phyloP scores from a whole-genome alignment of 2,888 invertebrate species.

The Apamea epomidion region DNA sequence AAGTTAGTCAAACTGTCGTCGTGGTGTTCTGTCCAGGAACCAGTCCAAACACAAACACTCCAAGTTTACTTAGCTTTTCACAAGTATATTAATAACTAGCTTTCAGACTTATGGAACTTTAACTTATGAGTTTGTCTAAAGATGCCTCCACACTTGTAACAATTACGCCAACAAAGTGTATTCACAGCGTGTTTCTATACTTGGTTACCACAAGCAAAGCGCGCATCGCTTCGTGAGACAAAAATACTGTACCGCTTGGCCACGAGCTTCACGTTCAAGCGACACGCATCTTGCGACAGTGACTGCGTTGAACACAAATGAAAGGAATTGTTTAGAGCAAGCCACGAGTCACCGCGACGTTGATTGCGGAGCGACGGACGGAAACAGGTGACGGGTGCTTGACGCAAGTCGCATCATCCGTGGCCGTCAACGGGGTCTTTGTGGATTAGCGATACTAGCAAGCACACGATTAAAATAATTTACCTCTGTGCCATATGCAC shows the following conservation, averaged over 20 bases:
- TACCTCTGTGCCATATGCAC: too few species aligned
- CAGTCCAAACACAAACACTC: slow-evolving; percentile 15
- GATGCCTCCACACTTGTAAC: not conserved
- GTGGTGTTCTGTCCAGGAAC: not conserved
- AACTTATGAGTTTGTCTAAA: slow-evolving; percentile 19
- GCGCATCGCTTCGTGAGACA: too few species aligned
- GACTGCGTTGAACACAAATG: not conserved
- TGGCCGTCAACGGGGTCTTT: too few species aligned
- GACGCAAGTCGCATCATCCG: too few species aligned
- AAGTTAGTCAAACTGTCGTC: slow-evolving; percentile 23
- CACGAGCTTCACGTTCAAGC: not conserved
- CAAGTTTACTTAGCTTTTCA: slow-evolving; percentile 28
- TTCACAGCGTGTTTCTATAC: too few species aligned
- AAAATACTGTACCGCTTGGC: too few species aligned
- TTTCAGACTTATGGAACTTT: slow-evolving; percentile 37
- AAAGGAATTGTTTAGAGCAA: not conserved
- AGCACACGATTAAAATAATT: too few species aligned
- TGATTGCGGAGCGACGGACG: not conserved
- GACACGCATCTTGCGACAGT: too few species aligned
- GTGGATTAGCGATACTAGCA: too few species aligned
- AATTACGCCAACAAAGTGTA: not conserved
- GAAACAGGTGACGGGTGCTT: too few species aligned
- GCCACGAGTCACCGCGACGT: too few species aligned
- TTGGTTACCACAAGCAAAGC: too few species aligned
- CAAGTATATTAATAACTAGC: slow-evolving; percentile 47